These are phyloP conservation scores for Megalonaias nervosa DNA, from an alignment of 1,140 invertebrate species.

Conservation along the genomic window DNA sequence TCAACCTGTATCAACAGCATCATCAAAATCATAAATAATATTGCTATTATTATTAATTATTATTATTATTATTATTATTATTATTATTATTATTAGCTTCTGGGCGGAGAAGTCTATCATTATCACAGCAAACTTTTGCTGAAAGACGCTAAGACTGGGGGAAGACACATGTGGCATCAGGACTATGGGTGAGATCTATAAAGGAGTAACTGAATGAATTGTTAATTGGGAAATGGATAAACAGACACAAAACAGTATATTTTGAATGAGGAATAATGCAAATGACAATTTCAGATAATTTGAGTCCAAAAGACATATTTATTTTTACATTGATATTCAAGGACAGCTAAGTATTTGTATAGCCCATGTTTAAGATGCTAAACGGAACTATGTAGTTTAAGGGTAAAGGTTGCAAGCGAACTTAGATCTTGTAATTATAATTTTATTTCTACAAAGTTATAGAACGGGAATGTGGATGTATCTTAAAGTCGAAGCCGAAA, in stretches of 20 bases:
- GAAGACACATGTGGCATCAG: conserved; percentile 30
- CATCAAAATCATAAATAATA: no score
- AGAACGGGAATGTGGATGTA: background rate
- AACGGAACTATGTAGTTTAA: background rate
- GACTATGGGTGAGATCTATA: conserved; percentile 27
- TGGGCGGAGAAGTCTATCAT: conserved; percentile 32
- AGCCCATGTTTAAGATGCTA: no score
- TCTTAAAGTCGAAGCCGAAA: background rate
- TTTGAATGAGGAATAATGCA: background rate
- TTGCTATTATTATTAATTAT: background rate
- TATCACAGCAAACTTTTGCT: conserved; percentile 32
- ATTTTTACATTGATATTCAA: no score
- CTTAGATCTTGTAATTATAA: background rate
- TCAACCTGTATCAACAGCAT: accelerated
- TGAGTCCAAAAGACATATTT: no score
- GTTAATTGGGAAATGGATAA: background rate
- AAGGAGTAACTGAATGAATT: background rate
- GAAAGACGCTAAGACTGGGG: conserved; percentile 20
- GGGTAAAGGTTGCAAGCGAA: background rate
- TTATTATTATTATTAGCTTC: conserved; percentile 5
- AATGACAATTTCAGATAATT: background rate
- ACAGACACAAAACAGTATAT: background rate
- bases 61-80: no score
- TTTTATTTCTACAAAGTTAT: background rate
- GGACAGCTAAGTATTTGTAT: no score